These are phyloP conservation scores for Protonemura montana DNA, from an alignment of 2,888 invertebrate genomes.

Conservation along the genomic window DNA sequence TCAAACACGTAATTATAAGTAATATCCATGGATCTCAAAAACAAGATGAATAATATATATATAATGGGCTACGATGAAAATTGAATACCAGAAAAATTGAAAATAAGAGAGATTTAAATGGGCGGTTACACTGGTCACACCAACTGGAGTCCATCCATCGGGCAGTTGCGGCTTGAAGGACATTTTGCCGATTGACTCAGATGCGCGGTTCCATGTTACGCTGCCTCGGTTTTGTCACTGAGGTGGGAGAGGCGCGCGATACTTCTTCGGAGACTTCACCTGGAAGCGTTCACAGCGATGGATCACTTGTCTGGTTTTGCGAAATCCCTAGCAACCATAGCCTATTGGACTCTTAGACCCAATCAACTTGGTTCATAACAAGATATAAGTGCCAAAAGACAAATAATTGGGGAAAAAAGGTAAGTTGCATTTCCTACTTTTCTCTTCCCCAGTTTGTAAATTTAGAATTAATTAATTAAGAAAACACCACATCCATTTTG, in stretches of 20 bases:
- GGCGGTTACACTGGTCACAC: neutral
- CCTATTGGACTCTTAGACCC: too few relatives aligned
- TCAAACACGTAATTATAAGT: too few relatives aligned
- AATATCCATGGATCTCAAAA: too few relatives aligned
- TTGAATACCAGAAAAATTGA: neutral
- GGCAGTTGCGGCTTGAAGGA: neutral
- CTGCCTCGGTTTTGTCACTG: conserved; percentile 39
- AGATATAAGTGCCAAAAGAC: too few relatives aligned
- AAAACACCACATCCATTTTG: too few relatives aligned
- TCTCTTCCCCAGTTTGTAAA: too few relatives aligned
- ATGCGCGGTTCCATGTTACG: neutral
- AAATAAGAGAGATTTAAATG: neutral
- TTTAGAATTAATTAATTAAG: too few relatives aligned
- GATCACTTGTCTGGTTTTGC: neutral
- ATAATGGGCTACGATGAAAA: neutral
- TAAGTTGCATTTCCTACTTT: too few relatives aligned
- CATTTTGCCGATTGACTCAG: neutral
- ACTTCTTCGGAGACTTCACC: conserved; percentile 51
- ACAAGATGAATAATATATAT: neutral
- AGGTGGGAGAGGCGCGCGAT: conserved; percentile 50
- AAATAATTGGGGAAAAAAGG: too few relatives aligned
- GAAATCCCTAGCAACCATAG: too few relatives aligned
- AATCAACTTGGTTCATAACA: too few relatives aligned
- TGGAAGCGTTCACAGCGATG: conserved; percentile 41
- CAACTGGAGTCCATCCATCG: neutral